Percentiles rank a stretch among this genome's conserved stretches.
Conservation (phyloP, 92 coral and sea anemone genomes). For the Meandrina meandrites region DNA sequence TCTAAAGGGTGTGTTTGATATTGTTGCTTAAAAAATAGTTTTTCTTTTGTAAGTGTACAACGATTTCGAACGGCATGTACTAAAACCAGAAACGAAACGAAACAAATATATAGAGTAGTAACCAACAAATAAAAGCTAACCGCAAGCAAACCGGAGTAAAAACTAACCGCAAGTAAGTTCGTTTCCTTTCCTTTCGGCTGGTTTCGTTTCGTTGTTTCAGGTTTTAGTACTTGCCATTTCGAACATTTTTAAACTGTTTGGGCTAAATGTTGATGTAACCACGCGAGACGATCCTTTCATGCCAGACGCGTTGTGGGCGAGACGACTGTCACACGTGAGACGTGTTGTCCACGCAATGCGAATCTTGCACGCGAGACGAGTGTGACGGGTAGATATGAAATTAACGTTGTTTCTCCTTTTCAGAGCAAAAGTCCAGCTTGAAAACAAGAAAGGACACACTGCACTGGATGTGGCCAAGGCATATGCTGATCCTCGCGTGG, state of each 20-base stretch:
- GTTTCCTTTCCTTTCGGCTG: no score
- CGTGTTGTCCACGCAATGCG: not conserved
- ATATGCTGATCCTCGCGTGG: constrained; percentile 95
- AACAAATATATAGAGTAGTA: no score
- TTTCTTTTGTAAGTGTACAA: no score
- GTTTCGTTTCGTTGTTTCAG: no score
- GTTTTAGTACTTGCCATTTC: not conserved
- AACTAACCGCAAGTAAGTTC: no score
- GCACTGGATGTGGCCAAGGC: constrained; percentile 99
- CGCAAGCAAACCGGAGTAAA: no score
- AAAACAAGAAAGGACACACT: constrained; percentile 95
- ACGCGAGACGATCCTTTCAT: not conserved
- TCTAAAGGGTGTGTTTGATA: constrained; percentile 83
- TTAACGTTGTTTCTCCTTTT: not conserved
- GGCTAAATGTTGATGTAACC: not conserved
- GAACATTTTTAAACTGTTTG: not conserved
- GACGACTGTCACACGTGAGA: not conserved
- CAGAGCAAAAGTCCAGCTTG: constrained; percentile 96
- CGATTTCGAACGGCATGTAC: no score
- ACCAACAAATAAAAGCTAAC: no score
- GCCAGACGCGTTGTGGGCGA: not conserved
- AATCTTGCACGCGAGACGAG: not conserved
- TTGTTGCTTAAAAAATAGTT: not conserved
- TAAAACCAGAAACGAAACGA: no score
- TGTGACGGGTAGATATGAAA: no score